These are phyloP conservation scores for Bucorvus abyssinicus DNA, from an alignment of 2,797 vertebrate species.

Conservation along the genomic window DNA sequence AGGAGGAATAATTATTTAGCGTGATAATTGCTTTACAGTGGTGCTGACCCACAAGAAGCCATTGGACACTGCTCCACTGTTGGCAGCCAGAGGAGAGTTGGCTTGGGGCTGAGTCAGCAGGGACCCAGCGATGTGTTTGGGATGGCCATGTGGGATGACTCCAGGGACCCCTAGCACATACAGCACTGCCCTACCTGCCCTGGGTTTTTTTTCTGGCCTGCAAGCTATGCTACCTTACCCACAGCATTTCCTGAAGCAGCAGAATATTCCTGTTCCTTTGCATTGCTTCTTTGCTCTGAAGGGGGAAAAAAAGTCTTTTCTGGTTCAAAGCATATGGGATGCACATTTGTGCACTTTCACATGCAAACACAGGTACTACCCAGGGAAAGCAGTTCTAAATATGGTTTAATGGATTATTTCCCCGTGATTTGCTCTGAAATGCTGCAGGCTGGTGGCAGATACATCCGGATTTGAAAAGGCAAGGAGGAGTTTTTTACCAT, in stretches of 20 bases:
- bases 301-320: neutral
- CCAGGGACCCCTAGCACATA: neutral
- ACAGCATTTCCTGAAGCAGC: neutral
- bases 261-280: neutral
- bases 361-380: neutral
- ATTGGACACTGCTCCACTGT: neutral
- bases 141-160: neutral
- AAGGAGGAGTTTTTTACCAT: neutral
- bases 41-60: neutral
- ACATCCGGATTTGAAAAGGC: neutral
- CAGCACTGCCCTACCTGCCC: neutral
- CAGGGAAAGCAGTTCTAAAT: neutral
- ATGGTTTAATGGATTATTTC: neutral
- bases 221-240: neutral
- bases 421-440: neutral
- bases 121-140: too few species aligned
- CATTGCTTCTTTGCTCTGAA: neutral
- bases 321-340: neutral
- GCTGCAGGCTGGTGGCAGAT: neutral
- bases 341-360: neutral
- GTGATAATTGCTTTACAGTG: neutral
- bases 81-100: neutral
- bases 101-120: neutral
- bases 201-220: neutral
- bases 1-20: neutral